A percentile compares a stretch with the other conserved stretches of the same genome.
Conservation (phyloP, 2,888 invertebrate species). For the Drosophila pseudotakahashii region DNA sequence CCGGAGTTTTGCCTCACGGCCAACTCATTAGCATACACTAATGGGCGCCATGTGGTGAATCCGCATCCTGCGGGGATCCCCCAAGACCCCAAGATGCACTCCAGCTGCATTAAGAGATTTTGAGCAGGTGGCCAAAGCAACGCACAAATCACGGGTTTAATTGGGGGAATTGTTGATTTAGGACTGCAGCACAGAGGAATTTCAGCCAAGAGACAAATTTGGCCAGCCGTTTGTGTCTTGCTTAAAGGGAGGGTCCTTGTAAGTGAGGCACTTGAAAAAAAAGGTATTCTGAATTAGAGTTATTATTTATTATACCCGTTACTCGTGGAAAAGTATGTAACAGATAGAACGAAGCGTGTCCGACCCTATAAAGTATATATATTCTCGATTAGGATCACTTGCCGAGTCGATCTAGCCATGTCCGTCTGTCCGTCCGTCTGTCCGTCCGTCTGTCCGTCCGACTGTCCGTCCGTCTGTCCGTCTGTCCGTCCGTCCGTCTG, state of each 20-base stretch:
- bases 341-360: too few relatives aligned
- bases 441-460: too few relatives aligned
- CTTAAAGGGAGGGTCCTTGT: background rate
- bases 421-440: too few relatives aligned
- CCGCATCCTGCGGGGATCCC: constrained; percentile 1
- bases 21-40: constrained; percentile 31
- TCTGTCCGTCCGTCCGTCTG: too few relatives aligned
- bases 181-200: constrained; percentile 1
- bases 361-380: too few relatives aligned
- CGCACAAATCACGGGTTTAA: constrained; percentile 30
- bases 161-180: constrained; percentile 19
- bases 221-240: constrained; percentile 12
- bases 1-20: constrained; percentile 5
- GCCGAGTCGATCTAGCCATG: too few relatives aligned
- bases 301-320: too few relatives aligned
- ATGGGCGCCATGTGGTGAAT: constrained; percentile 23
- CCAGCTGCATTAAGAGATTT: constrained; percentile 20
- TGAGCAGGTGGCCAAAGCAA: background rate
- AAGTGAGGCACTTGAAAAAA: constrained; percentile 4
- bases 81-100: constrained; percentile 26
- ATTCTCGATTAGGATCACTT: too few relatives aligned
- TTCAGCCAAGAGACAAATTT: constrained; percentile 8
- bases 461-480: too few relatives aligned
- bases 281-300: background rate
- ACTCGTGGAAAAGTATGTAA: too few relatives aligned